Conservation (phyloP, 2,888 invertebrate species). For the Ectobius pallidus region DNA sequence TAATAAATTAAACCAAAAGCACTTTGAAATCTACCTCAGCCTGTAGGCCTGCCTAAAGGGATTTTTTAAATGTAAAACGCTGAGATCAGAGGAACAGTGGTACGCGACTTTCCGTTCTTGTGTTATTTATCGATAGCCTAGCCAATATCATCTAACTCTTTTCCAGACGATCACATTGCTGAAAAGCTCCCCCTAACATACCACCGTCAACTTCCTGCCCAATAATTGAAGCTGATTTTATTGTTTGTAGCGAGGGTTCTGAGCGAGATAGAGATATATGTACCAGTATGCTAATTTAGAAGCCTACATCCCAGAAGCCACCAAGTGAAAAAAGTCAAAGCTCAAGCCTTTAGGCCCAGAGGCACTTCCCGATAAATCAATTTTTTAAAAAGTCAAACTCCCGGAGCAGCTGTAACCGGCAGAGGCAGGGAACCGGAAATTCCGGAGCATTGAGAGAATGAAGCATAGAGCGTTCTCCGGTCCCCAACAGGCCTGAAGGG, state of each 20-base stretch:
- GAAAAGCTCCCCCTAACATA: neutral
- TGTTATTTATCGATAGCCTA: too few relatives aligned
- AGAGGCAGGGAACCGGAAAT: conserved; percentile 30
- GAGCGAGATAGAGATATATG: conserved; percentile 11
- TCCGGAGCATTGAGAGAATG: conserved; percentile 26
- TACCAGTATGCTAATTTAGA: conserved; percentile 24
- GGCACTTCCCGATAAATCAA: conserved; percentile 37
- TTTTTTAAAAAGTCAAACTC: conserved; percentile 32
- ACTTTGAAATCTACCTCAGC: too few relatives aligned
- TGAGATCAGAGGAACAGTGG: too few relatives aligned
- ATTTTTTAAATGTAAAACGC: too few relatives aligned
- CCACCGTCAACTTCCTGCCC: conserved; percentile 11
- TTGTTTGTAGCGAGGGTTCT: conserved; percentile 10
- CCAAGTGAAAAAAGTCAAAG: conserved; percentile 25
- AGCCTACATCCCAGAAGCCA: conserved; percentile 32
- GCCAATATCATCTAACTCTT: neutral
- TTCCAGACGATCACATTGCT: neutral
- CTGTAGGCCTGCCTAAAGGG: too few relatives aligned
- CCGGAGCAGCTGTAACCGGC: conserved; percentile 28
- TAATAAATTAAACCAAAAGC: too few relatives aligned
- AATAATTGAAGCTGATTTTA: conserved; percentile 31
- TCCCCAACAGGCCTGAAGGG: conserved; percentile 19
- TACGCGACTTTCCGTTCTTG: too few relatives aligned
- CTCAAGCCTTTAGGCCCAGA: conserved; percentile 31
- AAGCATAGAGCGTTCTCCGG: conserved; percentile 1